These are phyloP conservation scores for Cheilosia vernalis DNA, from an alignment of 2,888 invertebrate genomes.

Conservation along the genomic window DNA sequence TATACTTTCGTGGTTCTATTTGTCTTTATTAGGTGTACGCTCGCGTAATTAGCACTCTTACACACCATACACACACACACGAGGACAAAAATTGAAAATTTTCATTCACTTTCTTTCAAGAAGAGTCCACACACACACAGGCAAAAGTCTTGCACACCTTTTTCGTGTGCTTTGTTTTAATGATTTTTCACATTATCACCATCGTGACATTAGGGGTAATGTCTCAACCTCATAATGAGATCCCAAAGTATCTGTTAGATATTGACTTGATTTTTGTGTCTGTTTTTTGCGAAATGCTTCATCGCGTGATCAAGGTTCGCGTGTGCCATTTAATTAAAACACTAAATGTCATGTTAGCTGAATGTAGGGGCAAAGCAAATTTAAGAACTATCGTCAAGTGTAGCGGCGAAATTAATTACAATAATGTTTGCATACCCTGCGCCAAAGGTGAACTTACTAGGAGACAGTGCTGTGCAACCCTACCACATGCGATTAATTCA, in stretches of 20 bases:
- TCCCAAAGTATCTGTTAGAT: constrained; percentile 56
- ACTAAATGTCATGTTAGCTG: constrained; percentile 40
- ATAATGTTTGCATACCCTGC: constrained; percentile 52
- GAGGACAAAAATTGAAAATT: constrained; percentile 47
- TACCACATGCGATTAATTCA: constrained; percentile 54
- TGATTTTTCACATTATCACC: constrained; percentile 61
- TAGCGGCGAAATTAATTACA: constrained; percentile 50
- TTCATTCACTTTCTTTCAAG: constrained; percentile 30
- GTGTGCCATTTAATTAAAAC: constrained; percentile 58
- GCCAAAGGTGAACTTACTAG: constrained; percentile 3
- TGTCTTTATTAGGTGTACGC: constrained; percentile 45
- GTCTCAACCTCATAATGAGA: constrained; percentile 65
- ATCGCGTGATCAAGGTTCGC: constrained; percentile 57
- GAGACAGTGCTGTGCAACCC: constrained; percentile 15
- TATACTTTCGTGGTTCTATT: constrained; percentile 32
- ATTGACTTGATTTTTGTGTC: constrained; percentile 17
- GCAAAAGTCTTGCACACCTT: constrained; percentile 25
- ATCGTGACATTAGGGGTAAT: constrained; percentile 53
- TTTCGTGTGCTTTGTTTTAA: constrained; percentile 54
- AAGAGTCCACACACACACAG: not conserved
- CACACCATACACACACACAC: constrained; percentile 2
- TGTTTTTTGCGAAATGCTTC: constrained; percentile 3
- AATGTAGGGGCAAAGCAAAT: constrained; percentile 18
- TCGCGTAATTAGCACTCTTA: constrained; percentile 53
- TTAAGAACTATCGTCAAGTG: constrained; percentile 27